phyloP scores from a whole-genome alignment of 2,797 vertebrate genomes.

The Argyrosomus regius region DNA sequence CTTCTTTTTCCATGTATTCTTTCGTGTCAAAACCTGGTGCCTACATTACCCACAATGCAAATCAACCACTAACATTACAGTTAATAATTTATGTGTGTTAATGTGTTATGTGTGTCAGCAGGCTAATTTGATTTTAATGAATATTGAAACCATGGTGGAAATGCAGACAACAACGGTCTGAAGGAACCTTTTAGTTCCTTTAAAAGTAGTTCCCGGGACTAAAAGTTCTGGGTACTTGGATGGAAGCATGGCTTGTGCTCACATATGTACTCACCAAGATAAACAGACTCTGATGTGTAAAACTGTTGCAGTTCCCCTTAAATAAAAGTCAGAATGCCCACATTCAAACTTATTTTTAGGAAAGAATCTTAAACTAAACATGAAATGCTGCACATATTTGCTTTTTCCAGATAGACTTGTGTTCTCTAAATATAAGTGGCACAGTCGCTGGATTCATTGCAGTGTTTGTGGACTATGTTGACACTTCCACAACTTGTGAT shows the following conservation, averaged over 20 bases:
- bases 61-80: background rate
- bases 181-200: no score
- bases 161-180: no score
- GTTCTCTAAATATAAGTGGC: background rate
- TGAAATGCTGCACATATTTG: background rate
- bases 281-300: background rate
- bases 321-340: background rate
- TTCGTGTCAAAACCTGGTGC: background rate
- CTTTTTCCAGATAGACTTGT: background rate
- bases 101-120: no score
- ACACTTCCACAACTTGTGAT: constrained; percentile 2
- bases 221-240: no score
- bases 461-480: constrained; percentile 20
- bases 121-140: no score
- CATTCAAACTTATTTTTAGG: background rate
- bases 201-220: no score
- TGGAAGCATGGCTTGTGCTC: background rate
- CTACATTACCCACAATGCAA: background rate
- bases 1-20: background rate
- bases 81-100: background rate
- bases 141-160: no score
- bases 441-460: constrained; percentile 5
- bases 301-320: background rate
- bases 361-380: background rate
- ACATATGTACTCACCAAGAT: background rate